Base-by-base conservation (phyloP, 2,888 invertebrate species). In the Caenorhabditis virilis region DNA sequence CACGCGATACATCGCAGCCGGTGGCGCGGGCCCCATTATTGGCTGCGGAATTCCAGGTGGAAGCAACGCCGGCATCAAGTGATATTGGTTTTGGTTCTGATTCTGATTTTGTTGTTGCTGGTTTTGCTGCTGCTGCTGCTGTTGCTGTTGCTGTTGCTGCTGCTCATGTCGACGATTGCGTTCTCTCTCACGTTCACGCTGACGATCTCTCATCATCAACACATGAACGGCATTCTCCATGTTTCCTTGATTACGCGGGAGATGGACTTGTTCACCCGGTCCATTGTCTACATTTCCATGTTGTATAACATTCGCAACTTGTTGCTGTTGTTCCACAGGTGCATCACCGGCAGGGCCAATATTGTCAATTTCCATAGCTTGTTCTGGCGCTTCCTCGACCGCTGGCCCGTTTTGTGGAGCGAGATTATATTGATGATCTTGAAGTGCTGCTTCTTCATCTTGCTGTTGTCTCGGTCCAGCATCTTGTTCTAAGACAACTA, bases 261-360 rank as follows among this genome's bases (percentile, higher is more conserved):
- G n/a, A n/a, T n/a, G 47, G 22, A 9, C n/a, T 11, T 47, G 47
- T 6, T 27, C 16, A 27, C 54, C 18, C 16, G 27, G 39, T n/a
- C n/a, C n/a, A 35, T 41, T 41, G 23, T 36, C 39, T 15, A 55
- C 48, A 30, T 55, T 27, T 50, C 20, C 20, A 15, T 16, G 18
- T 23, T 41, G 9, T 42, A 23, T 4, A 25, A 16, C n/a, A 47
- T 18, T 16, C 20, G 27, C 20, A 9, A 2, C 11, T 13, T n/a
- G 7, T 45, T 53, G 16, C 23, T 20, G 13, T 38, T n/a, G 38
- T 16, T 38, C 6, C 16, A 11, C 6, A 42, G 16, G 20, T 11
- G 22, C 20, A 20, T 6, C 42, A 11, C 6, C 20, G 16, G 6
- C 42, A 18, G 16, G 13, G 3, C 42, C 42, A 42, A 22, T 11